Percentiles rank a stretch among this genome's conserved stretches.
These are phyloP conservation scores for Aspidiotus rigidus DNA, from an alignment of 2,888 invertebrate species.

Conservation along the genomic window DNA sequence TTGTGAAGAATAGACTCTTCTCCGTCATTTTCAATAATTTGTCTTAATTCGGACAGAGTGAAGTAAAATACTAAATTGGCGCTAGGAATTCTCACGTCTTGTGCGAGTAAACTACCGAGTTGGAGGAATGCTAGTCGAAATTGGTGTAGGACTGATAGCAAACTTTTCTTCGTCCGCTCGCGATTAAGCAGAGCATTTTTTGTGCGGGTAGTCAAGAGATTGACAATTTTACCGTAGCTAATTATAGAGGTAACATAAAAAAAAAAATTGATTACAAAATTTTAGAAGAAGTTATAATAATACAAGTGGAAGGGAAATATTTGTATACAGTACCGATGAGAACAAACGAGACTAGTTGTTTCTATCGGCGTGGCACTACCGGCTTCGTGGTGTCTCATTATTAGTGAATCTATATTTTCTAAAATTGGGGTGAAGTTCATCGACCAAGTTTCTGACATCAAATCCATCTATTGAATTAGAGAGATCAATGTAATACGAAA, in stretches of 20 bases:
- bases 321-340: too few relatives aligned
- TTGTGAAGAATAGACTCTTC: constrained; percentile 40
- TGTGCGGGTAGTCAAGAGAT: constrained; percentile 53
- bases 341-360: too few relatives aligned
- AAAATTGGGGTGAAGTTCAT: constrained; percentile 34
- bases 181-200: constrained; percentile 54
- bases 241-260: constrained; percentile 34
- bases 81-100: constrained; percentile 31
- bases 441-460: constrained; percentile 57
- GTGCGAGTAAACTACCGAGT: constrained; percentile 28
- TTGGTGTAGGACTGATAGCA: constrained; percentile 38
- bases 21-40: constrained; percentile 45
- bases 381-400: background rate
- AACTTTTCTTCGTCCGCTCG: constrained; percentile 57
- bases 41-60: constrained; percentile 55
- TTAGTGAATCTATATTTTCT: constrained; percentile 11
- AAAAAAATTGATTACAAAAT: background rate
- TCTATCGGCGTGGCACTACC: too few relatives aligned
- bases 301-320: too few relatives aligned
- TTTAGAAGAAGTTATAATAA: too few relatives aligned
- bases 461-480: constrained; percentile 53
- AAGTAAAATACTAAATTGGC: constrained; percentile 46
- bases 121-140: constrained; percentile 34
- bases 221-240: constrained; percentile 43
- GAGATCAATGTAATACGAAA: too few relatives aligned